A percentile compares a stretch with the other conserved stretches of the same genome.
Conservation (phyloP, 1,140 invertebrate species). For the Ceratina japonica region DNA sequence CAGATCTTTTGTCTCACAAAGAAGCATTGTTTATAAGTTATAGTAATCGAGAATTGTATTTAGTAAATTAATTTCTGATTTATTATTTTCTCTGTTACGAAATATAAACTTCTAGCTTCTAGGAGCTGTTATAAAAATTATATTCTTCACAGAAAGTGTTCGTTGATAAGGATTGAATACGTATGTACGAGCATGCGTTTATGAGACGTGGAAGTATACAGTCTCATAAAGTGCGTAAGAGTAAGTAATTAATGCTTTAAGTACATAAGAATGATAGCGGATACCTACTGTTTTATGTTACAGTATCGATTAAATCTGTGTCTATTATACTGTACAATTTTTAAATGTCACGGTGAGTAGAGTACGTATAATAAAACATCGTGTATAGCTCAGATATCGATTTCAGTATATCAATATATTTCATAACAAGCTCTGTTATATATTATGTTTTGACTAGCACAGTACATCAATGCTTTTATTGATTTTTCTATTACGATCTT, state of each 20-base stretch:
- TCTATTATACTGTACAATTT: not conserved
- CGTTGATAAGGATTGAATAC: not conserved
- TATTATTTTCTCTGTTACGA: conserved; percentile 13
- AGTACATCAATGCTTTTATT: conserved; percentile 27
- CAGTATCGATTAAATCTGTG: not conserved
- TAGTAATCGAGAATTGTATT: not conserved
- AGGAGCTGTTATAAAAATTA: too few species aligned
- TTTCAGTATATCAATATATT: conserved; percentile 28
- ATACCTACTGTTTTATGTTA: conserved; percentile 4
- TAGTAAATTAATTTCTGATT: conserved; percentile 14
- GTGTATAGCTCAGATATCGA: conserved; percentile 11
- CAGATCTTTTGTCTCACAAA: not conserved
- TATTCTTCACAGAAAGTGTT: not conserved
- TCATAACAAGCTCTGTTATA: conserved; percentile 29
- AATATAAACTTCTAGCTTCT: conserved; percentile 18
- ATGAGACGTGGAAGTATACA: not conserved
- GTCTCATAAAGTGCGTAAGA: not conserved
- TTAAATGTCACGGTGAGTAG: not conserved
- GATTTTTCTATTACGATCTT: conserved; percentile 22
- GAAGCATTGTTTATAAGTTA: not conserved
- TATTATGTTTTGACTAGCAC: conserved; percentile 47
- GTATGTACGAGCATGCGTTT: conserved; percentile 7
- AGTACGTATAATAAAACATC: conserved; percentile 17
- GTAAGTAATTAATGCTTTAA: conserved; percentile 10
- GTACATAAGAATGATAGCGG: conserved; percentile 8